Conservation (phyloP, 2,113 vertebrate genomes). For the Pampusana beccarii region DNA sequence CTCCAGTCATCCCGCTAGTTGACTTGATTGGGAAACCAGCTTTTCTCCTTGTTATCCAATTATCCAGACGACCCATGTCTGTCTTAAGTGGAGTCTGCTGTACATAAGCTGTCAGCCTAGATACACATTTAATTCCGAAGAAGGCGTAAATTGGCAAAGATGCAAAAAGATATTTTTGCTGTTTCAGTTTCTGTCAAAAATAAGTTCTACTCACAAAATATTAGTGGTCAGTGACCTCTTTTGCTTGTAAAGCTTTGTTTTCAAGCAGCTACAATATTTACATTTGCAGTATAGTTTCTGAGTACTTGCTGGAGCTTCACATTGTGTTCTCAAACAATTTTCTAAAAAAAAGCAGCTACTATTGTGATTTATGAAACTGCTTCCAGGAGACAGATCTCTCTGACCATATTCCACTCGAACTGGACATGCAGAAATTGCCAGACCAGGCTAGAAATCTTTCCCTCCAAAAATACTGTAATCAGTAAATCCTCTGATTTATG, state of each 20-base stretch:
- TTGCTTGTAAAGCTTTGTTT: conserved; percentile 43
- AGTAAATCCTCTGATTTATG: neutral
- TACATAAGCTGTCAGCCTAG: conserved; percentile 57
- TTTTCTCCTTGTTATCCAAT: conserved; percentile 29
- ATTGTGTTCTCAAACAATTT: neutral
- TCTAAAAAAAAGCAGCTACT: neutral
- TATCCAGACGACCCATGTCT: conserved; percentile 44
- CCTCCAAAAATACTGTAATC: neutral
- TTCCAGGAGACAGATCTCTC: neutral
- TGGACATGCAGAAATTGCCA: neutral
- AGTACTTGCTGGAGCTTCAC: conserved; percentile 1
- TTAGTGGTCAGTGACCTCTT: conserved; percentile 50
- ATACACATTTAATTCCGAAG: conserved; percentile 33
- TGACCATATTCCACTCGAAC: neutral
- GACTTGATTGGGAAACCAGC: conserved; percentile 48
- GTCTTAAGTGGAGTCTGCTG: conserved; percentile 48
- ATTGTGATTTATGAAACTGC: conserved; percentile 1
- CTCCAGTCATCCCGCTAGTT: conserved; percentile 41
- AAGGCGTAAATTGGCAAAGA: conserved; percentile 53
- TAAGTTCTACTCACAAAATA: neutral
- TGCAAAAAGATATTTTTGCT: conserved; percentile 43
- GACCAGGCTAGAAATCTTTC: neutral
- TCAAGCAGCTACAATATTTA: conserved; percentile 38
- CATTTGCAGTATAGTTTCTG: conserved; percentile 4
- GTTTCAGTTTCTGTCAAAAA: conserved; percentile 14